Evolutionary conservation across 1,140 invertebrate species (phyloP).

Genomic region (Euglossa dilemma): DNA sequence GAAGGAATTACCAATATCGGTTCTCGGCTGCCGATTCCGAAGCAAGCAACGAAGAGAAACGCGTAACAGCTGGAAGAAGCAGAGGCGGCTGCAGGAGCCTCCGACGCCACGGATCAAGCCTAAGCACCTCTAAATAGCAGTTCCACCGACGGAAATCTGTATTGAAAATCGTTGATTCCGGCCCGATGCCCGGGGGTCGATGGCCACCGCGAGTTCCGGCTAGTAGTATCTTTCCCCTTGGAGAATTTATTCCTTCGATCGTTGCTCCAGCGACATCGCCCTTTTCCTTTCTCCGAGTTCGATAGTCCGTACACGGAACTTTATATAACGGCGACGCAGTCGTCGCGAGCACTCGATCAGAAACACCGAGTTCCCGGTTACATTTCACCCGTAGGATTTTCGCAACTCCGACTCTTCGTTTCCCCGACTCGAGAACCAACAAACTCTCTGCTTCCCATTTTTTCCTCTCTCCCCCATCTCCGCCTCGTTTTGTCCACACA

Average conservation of each 20-base stretch:
- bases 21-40: conserved; percentile 13
- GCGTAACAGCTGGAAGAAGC: background rate
- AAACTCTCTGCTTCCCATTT: background rate
- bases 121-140: conserved; percentile 7
- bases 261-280: background rate
- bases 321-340: background rate
- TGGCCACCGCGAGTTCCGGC: background rate
- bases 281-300: background rate
- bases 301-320: background rate
- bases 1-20: conserved; percentile 52
- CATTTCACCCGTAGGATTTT: background rate
- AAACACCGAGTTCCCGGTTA: conserved; percentile 5
- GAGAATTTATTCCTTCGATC: background rate
- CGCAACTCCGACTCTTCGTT: background rate
- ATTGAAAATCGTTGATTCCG: conserved; percentile 12
- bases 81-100: background rate
- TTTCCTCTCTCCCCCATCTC: too few species aligned
- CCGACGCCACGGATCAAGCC: conserved; percentile 13
- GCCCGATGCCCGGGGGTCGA: background rate
- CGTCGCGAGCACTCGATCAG: background rate
- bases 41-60: background rate
- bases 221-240: background rate
- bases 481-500: too few species aligned
- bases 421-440: background rate
- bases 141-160: background rate